Percentiles rank a stretch among this genome's conserved stretches.
phyloP scores from a whole-genome alignment of 2,113 vertebrate genomes.

The Mormoops blainvillei region DNA sequence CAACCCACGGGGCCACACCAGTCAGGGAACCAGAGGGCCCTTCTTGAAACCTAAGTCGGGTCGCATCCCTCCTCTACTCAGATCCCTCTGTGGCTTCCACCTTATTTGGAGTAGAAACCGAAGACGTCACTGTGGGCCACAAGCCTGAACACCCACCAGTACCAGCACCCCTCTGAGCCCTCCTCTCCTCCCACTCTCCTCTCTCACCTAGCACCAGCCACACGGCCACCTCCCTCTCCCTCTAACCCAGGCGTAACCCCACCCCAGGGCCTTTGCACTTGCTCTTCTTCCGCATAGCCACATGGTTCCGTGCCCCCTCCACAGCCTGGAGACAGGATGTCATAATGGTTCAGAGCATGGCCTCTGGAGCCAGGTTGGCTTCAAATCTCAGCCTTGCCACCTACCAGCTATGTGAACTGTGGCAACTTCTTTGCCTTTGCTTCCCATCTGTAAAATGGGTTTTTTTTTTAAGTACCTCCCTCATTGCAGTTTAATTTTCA shows the following conservation, averaged over 20 bases:
- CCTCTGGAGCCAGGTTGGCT: not conserved
- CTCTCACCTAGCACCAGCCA: not conserved
- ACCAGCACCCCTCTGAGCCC: not conserved
- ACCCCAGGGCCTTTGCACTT: not conserved
- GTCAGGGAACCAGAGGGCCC: not conserved
- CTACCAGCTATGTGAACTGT: not conserved
- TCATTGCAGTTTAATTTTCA: too few species aligned
- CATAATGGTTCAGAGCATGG: not conserved
- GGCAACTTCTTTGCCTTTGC: not conserved
- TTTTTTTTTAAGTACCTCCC: not conserved
- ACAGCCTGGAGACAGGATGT: not conserved
- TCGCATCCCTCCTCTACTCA: not conserved
- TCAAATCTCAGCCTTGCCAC: not conserved
- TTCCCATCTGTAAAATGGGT: not conserved
- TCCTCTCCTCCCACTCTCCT: not conserved
- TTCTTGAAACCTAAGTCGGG: not conserved
- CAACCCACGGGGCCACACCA: too few species aligned
- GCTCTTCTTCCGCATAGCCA: not conserved
- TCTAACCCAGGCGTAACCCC: not conserved
- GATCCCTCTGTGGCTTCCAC: not conserved
- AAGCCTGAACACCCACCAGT: not conserved
- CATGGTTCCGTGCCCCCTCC: not conserved
- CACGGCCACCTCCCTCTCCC: not conserved
- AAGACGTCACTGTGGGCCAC: not conserved
- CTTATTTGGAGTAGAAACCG: not conserved